Evolutionary conservation across 1,140 invertebrate species (phyloP).

Genomic region (Acromyrmex echinatior): DNA sequence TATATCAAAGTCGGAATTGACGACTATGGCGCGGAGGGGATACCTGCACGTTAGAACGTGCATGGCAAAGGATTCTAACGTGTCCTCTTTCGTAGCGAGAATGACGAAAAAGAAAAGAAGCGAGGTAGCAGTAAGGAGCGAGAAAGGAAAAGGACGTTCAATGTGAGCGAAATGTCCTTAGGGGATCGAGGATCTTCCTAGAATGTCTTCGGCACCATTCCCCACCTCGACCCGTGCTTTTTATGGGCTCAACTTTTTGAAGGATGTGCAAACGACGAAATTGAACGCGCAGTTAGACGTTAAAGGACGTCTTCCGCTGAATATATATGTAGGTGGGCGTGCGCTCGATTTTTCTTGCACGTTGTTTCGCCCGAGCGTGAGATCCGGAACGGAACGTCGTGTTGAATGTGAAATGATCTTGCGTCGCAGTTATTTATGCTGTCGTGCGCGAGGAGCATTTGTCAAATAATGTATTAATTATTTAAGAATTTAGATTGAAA

Average conservation of each 20-base stretch:
- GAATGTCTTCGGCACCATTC: constrained; percentile 44
- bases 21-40: constrained; percentile 22
- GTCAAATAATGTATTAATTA: constrained; percentile 40
- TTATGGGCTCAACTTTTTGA: constrained; percentile 74
- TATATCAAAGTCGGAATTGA: constrained; percentile 63
- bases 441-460: constrained; percentile 4
- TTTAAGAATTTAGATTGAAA: neutral
- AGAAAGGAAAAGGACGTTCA: constrained; percentile 17
- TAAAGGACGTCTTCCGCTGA: constrained; percentile 37
- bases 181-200: constrained; percentile 54
- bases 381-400: constrained; percentile 30
- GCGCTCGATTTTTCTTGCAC: constrained; percentile 56
- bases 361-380: constrained; percentile 47
- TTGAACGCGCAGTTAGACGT: constrained; percentile 69
- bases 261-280: constrained; percentile 71
- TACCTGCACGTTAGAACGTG: constrained; percentile 54
- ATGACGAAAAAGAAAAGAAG: constrained; percentile 6
- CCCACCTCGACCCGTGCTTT: constrained; percentile 43
- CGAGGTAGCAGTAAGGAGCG: neutral
- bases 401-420: constrained; percentile 55
- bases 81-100: constrained; percentile 52
- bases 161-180: constrained; percentile 64
- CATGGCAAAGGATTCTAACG: constrained; percentile 51
- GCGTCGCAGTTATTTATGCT: constrained; percentile 41
- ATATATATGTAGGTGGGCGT: constrained; percentile 48